phyloP scores from a whole-genome alignment of 2,888 invertebrate species.

The Pegoplata infirma region DNA sequence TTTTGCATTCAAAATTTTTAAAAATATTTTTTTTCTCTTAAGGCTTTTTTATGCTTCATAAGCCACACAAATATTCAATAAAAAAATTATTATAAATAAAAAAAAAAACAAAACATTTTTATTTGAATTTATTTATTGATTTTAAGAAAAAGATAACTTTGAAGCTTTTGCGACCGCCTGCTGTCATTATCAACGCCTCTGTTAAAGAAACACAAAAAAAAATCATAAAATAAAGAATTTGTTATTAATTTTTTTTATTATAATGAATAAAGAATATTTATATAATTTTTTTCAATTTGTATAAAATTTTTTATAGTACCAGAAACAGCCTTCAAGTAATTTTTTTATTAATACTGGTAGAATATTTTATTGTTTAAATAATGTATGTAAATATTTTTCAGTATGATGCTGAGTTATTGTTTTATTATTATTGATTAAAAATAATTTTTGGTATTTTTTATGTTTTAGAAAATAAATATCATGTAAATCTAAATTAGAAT shows the following conservation, averaged over 20 bases:
- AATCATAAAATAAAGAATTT: conserved; percentile 15
- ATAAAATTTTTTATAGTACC: not conserved
- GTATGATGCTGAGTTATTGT: not conserved
- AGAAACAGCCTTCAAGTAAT: conserved; percentile 6
- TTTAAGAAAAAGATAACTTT: conserved; percentile 55
- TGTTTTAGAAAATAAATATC: not conserved
- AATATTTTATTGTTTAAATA: not conserved
- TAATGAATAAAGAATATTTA: not conserved
- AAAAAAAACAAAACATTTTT: conserved; percentile 19
- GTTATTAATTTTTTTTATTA: conserved; percentile 33
- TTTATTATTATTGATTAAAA: conserved; percentile 8
- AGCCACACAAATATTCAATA: conserved; percentile 10
- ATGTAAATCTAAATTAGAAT: not conserved
- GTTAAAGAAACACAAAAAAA: conserved; percentile 39
- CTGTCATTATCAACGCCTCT: conserved; percentile 65
- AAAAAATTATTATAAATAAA: not conserved
- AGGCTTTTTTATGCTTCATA: conserved; percentile 17
- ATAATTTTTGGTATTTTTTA: not conserved
- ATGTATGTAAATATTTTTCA: conserved; percentile 1
- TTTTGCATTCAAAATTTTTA: conserved; percentile 39
- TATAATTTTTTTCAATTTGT: not conserved
- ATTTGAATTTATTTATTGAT: conserved; percentile 53
- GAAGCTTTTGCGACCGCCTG: conserved; percentile 61
- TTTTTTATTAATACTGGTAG: not conserved
- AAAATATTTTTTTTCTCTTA: conserved; percentile 15